Evolutionary conservation across 2,888 invertebrate genomes (phyloP).

Genomic region (Augochlorella aurata): DNA sequence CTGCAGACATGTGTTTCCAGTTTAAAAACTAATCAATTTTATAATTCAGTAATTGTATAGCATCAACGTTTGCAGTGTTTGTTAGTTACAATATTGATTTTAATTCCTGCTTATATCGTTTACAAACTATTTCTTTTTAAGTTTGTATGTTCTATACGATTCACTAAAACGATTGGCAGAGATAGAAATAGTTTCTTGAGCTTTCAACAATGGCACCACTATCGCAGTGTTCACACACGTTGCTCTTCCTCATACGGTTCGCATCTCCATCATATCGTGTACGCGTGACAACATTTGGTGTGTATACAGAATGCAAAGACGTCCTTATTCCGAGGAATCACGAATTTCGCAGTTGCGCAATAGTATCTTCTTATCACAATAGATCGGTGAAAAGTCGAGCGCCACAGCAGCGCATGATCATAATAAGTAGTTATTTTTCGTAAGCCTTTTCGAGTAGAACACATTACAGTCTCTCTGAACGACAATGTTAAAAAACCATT

Average conservation of each 20-base stretch:
- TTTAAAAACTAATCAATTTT: not conserved
- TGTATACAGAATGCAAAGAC: conserved; percentile 48
- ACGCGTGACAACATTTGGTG: conserved; percentile 65
- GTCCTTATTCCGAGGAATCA: conserved; percentile 65
- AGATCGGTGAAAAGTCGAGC: not conserved
- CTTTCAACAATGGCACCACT: not conserved
- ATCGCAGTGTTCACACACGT: not conserved
- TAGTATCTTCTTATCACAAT: conserved; percentile 5
- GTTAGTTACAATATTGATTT: too few relatives aligned
- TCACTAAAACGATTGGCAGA: conserved; percentile 1
- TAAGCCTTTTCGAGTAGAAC: conserved; percentile 21
- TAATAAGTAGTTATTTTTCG: conserved; percentile 17
- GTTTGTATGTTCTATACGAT: not conserved
- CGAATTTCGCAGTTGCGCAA: conserved; percentile 32
- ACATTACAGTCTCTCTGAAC: conserved; percentile 25
- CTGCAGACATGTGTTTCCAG: not conserved
- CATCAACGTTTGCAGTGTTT: too few relatives aligned
- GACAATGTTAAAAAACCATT: conserved; percentile 20
- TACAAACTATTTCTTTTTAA: not conserved
- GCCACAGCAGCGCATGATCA: not conserved
- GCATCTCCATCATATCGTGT: conserved; percentile 32
- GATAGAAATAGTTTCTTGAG: not conserved
- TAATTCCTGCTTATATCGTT: not conserved
- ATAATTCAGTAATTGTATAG: not conserved
- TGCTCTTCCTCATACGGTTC: conserved; percentile 39